phyloP scores from a whole-genome alignment of 2,797 vertebrate genomes.

The Anabas testudineus region DNA sequence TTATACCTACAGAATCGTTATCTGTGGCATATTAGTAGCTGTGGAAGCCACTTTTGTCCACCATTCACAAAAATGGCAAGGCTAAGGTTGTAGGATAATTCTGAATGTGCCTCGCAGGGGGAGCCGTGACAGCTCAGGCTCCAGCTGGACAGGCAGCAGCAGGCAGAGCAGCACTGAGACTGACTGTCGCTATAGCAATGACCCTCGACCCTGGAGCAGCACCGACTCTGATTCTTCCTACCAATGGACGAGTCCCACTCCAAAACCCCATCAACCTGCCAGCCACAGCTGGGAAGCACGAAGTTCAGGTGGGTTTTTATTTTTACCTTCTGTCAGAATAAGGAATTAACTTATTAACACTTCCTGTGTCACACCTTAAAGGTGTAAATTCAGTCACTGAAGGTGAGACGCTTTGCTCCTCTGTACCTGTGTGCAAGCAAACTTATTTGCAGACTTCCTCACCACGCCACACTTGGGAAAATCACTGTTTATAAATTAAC shows the following conservation, averaged over 20 bases:
- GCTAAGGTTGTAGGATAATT: conserved; percentile 58
- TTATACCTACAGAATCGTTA: conserved; percentile 21
- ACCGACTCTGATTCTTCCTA: conserved; percentile 94
- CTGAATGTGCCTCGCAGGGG: conserved; percentile 89
- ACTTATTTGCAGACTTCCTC: conserved; percentile 41
- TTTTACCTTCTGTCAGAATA: neutral
- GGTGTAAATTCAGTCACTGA: conserved; percentile 48
- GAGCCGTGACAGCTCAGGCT: conserved; percentile 89
- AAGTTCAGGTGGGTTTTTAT: conserved; percentile 52
- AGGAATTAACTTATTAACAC: conserved; percentile 22
- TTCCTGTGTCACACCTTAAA: conserved; percentile 28
- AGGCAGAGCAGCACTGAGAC: conserved; percentile 94
- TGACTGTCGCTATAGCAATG: conserved; percentile 88
- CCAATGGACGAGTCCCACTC: conserved; percentile 74
- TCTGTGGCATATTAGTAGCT: conserved; percentile 1
- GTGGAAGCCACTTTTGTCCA: conserved; percentile 13
- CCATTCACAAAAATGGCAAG: conserved; percentile 2
- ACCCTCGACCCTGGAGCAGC: conserved; percentile 96
- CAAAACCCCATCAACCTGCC: conserved; percentile 54
- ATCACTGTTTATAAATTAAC: conserved; percentile 63
- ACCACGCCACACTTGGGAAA: conserved; percentile 26
- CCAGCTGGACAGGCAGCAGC: conserved; percentile 90
- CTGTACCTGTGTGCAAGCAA: conserved; percentile 40
- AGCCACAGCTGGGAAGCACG: conserved; percentile 66
- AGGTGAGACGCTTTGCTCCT: conserved; percentile 45